Conservation (phyloP, 2,797 vertebrate species). For the Thalassophryne amazonica region DNA sequence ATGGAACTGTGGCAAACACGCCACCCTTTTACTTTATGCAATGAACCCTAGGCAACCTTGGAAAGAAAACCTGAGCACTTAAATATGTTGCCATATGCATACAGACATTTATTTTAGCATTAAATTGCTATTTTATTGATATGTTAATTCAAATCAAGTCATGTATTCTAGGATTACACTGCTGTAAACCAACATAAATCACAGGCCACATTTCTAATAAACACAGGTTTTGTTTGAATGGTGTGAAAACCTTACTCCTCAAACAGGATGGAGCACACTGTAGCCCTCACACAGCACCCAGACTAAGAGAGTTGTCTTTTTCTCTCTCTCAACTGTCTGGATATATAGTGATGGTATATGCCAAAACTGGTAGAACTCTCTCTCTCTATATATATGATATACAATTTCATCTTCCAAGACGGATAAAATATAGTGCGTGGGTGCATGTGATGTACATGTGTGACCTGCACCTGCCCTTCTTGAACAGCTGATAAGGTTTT, state of each 20-base stretch:
- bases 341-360: no score
- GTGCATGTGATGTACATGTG: no score
- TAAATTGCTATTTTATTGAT: background rate
- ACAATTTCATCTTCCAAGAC: no score
- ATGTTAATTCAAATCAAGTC: background rate
- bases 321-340: no score
- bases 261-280: no score
- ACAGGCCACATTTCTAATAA: background rate
- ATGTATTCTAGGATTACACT: background rate
- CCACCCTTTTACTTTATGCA: constrained; percentile 30
- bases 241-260: background rate
- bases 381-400: no score
- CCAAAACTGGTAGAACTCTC: no score
- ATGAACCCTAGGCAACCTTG: constrained; percentile 20
- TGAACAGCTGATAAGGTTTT: no score
- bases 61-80: constrained; percentile 21
- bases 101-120: background rate
- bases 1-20: constrained; percentile 42
- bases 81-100: constrained; percentile 3
- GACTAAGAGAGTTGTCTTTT: no score
- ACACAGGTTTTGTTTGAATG: background rate
- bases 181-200: background rate
- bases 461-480: no score
- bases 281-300: no score
- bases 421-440: no score